A percentile compares a stretch with the other conserved stretches of the same genome.
These are phyloP conservation scores for Noctilio leporinus DNA, from an alignment of 2,113 vertebrate species.

Conservation along the genomic window DNA sequence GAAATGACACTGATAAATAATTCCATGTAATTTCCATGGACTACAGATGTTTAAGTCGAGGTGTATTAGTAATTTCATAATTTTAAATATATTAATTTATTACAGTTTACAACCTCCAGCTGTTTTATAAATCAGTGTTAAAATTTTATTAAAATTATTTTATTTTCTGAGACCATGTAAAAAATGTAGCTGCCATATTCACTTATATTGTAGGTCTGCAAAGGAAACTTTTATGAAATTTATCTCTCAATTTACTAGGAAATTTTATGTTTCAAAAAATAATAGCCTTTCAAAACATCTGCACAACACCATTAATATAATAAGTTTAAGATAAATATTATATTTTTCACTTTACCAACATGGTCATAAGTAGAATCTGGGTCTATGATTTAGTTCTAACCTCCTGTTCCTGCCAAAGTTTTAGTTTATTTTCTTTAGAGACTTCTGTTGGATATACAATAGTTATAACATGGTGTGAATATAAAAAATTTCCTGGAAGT, in stretches of 20 bases:
- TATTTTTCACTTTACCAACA: not conserved
- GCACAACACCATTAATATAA: not conserved
- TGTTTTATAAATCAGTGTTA: constrained; percentile 41
- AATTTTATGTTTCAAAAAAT: not conserved
- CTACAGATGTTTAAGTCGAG: constrained; percentile 38
- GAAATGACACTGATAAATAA: constrained; percentile 47
- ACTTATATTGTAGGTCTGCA: not conserved
- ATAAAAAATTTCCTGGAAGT: not conserved
- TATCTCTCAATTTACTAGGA: not conserved
- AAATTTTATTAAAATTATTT: constrained; percentile 20
- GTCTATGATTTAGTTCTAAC: not conserved
- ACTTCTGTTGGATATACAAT: not conserved
- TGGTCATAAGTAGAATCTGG: not conserved
- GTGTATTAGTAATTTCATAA: constrained; percentile 55
- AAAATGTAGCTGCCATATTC: not conserved
- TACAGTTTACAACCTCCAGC: constrained; percentile 23
- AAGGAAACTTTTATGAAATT: not conserved
- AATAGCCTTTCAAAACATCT: not conserved
- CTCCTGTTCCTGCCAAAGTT: not conserved
- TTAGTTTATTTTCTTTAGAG: not conserved
- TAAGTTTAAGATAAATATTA: not conserved
- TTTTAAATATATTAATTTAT: constrained; percentile 48
- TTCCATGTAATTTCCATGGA: constrained; percentile 45
- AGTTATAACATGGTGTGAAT: not conserved
- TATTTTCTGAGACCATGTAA: not conserved